Base-by-base conservation (phyloP, 2,888 invertebrate genomes). In the Hipparchia sbordonii region DNA sequence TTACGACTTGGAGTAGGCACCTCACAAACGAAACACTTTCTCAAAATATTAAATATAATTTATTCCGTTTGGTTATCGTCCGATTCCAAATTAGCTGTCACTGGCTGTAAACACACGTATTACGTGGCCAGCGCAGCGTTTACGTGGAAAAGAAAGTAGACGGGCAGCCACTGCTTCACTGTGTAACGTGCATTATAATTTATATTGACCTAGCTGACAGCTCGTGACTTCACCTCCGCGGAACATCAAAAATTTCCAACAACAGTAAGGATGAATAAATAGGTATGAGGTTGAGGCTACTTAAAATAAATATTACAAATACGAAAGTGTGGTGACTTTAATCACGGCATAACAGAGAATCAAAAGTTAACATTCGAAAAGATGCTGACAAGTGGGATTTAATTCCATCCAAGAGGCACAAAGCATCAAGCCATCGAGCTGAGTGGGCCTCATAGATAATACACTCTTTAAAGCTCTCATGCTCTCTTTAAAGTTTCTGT, bases 61-160 rank as follows among this genome's bases (percentile, higher is more conserved):
- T 73, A 75, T 75, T 77, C 69, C 33, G 71, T 77, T 77, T 73
- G 67, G 66, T 75, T 77, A 75, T 76, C 72, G 73, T 69, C 61
- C 67, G 70, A 73, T 72, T 73, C 68, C 48, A 72, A 74, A 74
- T 74, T 67, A 70, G 72, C 60, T 78, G 77, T 77, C 75, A 77
- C 77, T 78, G 77, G 74, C 74, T 63, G 72, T 79, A 78, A 76
- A 75, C 75, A 75, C 72, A 72, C 72, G 74, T 74, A 74, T 76
- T 78, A 77, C 76, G 76, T 76, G 71, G 73, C 80, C 77, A 70
- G 70, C 68, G 68, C 72, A 68, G 73, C 70, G 73, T 77, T 74
- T 75, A 77, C 72, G 72, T 74, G 71, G 77, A 79, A 81, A 80
- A 73, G 79, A 81, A 81, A 79, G 80, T 80, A 74, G 73, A 61